These are phyloP conservation scores for Paratrypauchen microcephalus DNA, from an alignment of 2,797 vertebrate species.

Conservation along the genomic window DNA sequence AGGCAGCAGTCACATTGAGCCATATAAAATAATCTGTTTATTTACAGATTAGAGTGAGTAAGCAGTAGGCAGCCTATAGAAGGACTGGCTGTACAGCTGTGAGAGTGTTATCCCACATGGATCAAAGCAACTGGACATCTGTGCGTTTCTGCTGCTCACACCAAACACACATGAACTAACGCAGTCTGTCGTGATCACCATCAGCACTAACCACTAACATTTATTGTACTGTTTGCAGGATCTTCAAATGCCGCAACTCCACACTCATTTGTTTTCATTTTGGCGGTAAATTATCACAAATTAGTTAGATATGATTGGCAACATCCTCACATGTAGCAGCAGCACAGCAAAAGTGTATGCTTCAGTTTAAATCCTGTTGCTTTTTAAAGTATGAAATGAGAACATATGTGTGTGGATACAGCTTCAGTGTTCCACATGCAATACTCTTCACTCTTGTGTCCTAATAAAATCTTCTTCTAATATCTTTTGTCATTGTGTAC, in stretches of 20 bases:
- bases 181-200: slow-evolving; percentile 10
- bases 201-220: slow-evolving; percentile 38
- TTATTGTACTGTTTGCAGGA: slow-evolving; percentile 22
- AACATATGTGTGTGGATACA: slow-evolving; percentile 3
- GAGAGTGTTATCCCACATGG: neutral
- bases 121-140: neutral
- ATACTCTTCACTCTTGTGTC: neutral
- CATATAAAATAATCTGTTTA: slow-evolving; percentile 20
- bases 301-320: neutral
- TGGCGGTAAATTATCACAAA: neutral
- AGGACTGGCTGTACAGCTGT: slow-evolving; percentile 2
- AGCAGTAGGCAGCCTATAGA: neutral
- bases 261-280: slow-evolving; percentile 18
- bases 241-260: neutral
- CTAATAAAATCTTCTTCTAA: slow-evolving; percentile 2
- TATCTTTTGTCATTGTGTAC: slow-evolving; percentile 27
- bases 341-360: too few relatives aligned
- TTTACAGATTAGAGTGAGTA: slow-evolving; percentile 4
- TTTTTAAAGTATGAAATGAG: neutral
- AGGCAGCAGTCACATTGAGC: neutral
- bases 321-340: neutral
- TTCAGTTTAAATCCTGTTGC: neutral
- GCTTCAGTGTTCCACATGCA: slow-evolving; percentile 2
- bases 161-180: slow-evolving; percentile 25
- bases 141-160: neutral